Evolutionary conservation across 2,797 vertebrate species (phyloP), one percentile per base, ranked within the genome.

Genomic region (Thamnophis elegans): DNA sequence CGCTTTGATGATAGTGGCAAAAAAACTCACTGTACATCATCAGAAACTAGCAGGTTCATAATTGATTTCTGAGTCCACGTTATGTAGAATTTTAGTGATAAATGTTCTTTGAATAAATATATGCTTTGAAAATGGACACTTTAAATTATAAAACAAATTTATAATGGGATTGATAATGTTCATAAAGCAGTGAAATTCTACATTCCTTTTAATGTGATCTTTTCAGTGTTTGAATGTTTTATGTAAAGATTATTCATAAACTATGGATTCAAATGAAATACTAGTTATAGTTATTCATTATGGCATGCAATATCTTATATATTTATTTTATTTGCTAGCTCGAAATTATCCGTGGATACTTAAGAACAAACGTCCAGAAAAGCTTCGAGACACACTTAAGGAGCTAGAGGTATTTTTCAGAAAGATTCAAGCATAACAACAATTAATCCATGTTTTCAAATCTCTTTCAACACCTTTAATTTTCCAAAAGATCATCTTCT

Each of bases 381-480:
- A 98, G 97, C 98, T 99, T 92, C 97, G 98, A 90, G 98, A 99
- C 96, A 97, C 98, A 87, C 98, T 99, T 94, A 99, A 98, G 97
- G 99, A 99, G 96, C 96, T 99, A 20, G 99, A 99, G 99, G 99
- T 99, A 98, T 94, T 97, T 98, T 97, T 98, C 96, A 97, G 97
- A 98, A 98, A 98, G 95, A 98, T 98, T 98, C 96, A 97, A 98
- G 97, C 97, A 98, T 98, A 97, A 98, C 98, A 98, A 98, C 97
- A 98, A 98, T 98, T 98, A 98, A 98, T 98, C 98, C 94, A 93
- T 97, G 95, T 97, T 97, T 97, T 97, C 94, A 97, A 91, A 91
- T 97, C 97, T 98, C 98, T 98, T 98, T 98, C 98, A 99, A 96
- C 98, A 98, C 97, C 96, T 98, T 98, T 98, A 98, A 99, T 99